Conservation (phyloP, 2,888 invertebrate species). For the Schrankia costaestrigalis region DNA sequence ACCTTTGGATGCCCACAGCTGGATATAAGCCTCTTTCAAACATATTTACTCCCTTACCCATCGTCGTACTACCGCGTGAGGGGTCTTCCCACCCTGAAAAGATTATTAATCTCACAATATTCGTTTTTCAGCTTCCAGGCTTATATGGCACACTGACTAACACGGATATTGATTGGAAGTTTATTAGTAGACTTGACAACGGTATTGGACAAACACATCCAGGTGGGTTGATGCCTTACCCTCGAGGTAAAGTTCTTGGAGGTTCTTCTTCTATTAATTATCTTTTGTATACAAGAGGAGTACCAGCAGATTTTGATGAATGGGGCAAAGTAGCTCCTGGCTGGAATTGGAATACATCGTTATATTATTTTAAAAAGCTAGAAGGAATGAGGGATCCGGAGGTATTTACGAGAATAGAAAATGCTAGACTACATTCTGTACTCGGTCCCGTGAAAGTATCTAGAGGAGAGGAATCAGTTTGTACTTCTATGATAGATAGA, state of each 20-base stretch:
- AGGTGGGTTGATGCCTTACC: conserved; percentile 25
- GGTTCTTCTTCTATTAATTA: conserved; percentile 51
- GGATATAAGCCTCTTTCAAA: too few species aligned
- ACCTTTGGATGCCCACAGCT: too few species aligned
- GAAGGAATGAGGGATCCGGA: conserved; percentile 51
- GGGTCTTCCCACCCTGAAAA: neutral
- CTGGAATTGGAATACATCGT: conserved; percentile 49
- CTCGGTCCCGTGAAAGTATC: conserved; percentile 50
- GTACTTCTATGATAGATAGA: conserved; percentile 37
- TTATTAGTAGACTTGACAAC: conserved; percentile 32
- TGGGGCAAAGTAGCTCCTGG: conserved; percentile 47
- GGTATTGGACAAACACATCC: conserved; percentile 40
- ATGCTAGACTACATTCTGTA: conserved; percentile 43
- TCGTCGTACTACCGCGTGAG: neutral
- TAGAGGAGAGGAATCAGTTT: conserved; percentile 34
- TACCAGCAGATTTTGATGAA: conserved; percentile 46
- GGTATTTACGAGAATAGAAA: conserved; percentile 34
- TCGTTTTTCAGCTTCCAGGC: conserved; percentile 44
- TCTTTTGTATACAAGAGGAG: conserved; percentile 48
- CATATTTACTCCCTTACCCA: neutral
- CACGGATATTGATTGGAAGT: conserved; percentile 49
- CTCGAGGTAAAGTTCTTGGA: conserved; percentile 52
- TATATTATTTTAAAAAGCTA: conserved; percentile 50
- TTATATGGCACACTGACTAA: conserved; percentile 39
- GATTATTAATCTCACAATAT: neutral